Evolutionary conservation across 2,888 invertebrate genomes (phyloP).

Genomic region (Ichneumon xanthorius): DNA sequence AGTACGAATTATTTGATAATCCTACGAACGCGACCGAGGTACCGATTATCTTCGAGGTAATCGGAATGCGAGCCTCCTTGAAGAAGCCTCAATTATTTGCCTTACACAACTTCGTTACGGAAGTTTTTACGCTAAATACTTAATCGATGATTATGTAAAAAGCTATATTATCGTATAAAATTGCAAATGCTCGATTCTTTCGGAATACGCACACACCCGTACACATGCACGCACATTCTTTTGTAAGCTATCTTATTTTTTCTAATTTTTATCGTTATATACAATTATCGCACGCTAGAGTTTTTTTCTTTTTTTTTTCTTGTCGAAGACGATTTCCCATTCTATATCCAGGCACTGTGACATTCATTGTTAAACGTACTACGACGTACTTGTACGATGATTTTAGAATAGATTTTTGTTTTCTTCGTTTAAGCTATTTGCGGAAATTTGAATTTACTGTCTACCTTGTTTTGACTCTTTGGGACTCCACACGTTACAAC

Average conservation of each 20-base stretch:
- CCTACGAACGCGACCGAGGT: slow-evolving; percentile 65
- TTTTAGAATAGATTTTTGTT: slow-evolving; percentile 42
- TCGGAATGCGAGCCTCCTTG: slow-evolving; percentile 6
- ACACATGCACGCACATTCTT: slow-evolving; percentile 52
- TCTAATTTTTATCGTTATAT: slow-evolving; percentile 52
- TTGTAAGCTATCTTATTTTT: slow-evolving; percentile 23
- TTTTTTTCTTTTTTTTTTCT: slow-evolving; percentile 25
- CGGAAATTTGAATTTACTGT: slow-evolving; percentile 26
- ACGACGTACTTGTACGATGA: slow-evolving; percentile 28
- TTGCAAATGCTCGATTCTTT: slow-evolving; percentile 71
- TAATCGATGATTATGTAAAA: slow-evolving; percentile 60
- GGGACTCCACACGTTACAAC: slow-evolving; percentile 56
- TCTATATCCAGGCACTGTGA: slow-evolving; percentile 67
- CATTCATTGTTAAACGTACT: slow-evolving; percentile 61
- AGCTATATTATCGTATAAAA: slow-evolving; percentile 71
- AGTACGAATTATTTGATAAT: slow-evolving; percentile 70
- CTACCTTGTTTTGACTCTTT: slow-evolving; percentile 51
- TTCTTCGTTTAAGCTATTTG: slow-evolving; percentile 67
- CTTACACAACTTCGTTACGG: slow-evolving; percentile 29
- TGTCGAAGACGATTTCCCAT: slow-evolving; percentile 49
- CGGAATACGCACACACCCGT: slow-evolving; percentile 53
- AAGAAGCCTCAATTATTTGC: slow-evolving; percentile 34
- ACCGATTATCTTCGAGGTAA: slow-evolving; percentile 40
- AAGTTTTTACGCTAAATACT: slow-evolving; percentile 44
- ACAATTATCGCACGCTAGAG: slow-evolving; percentile 55